Base-by-base conservation (phyloP, 92 coral and sea anemone genomes). In the Parazoanthus darwini region DNA sequence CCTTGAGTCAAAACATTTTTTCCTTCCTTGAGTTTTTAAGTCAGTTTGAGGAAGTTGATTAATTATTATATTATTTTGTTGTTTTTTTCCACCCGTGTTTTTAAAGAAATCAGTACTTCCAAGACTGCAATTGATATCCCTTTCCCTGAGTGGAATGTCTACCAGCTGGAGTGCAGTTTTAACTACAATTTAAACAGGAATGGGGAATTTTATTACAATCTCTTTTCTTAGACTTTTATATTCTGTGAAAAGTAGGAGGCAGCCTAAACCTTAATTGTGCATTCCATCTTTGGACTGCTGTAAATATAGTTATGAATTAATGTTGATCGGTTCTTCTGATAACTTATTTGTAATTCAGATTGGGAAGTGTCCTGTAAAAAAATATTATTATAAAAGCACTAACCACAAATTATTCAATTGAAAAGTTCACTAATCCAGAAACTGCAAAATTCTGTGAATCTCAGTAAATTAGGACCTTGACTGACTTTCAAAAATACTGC, bases 201-300 rank as follows among this genome's bases (percentile, higher is more conserved):
- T 70, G 67, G 87, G 87, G 39, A 84, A 33, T 84, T 84, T 84
- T 84, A 84, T 13, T 6, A 66, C 48, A 18, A 35, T 82, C 86
- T n/a, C 56, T 5, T 46, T 18, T 84, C 78, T 35, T 84, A 73
- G 59, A 70, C 29, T 84, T 84, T 84, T 84, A 84, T 68, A 84
- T 84, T 68, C 18, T 44, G 38, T 25, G 48, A 35, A 26, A 46
- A 44, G 74, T 46, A 44, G 8, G 56, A 11, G 63, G 42, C 13
- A 22, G 87, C 63, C 79, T 68, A 11, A 70, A 84, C 13, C 51
- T 9, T 35, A 68, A 71, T 25, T 81, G 20, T 84, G 36, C 87
- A 70, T 70, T 71, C 79, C 87, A 44, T 71, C n/a, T 84, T 22
- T 76, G 80, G 80, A 76, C 39, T 37, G 50, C 38, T 76, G 80